These are phyloP conservation scores for Propsilocerus akamusi DNA, from an alignment of 1,140 invertebrate species.

Conservation along the genomic window DNA sequence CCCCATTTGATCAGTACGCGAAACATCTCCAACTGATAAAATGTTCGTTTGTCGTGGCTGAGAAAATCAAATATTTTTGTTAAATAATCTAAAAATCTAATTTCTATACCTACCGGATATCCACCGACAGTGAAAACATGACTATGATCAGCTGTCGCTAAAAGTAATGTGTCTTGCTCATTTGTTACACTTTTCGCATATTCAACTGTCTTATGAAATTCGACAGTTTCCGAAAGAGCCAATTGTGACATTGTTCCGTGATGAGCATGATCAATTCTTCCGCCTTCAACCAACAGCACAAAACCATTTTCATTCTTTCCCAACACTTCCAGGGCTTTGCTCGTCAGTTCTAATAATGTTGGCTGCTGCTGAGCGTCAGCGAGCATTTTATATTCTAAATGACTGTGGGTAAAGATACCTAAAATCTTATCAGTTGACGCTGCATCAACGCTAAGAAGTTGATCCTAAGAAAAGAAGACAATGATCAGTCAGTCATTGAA, in stretches of 20 bases:
- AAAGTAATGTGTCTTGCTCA: constrained; percentile 50
- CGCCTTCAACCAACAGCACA: constrained; percentile 79
- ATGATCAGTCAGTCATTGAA: no score
- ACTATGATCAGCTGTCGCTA: constrained; percentile 67
- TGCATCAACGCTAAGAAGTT: constrained; percentile 14
- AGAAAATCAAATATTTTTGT: no score
- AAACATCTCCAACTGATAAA: constrained; percentile 24
- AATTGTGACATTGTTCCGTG: constrained; percentile 59
- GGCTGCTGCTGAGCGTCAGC: constrained; percentile 33
- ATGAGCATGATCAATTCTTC: constrained; percentile 69
- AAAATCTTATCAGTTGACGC: constrained; percentile 30
- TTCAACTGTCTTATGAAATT: constrained; percentile 51
- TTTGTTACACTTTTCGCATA: constrained; percentile 45
- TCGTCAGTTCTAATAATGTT: constrained; percentile 64
- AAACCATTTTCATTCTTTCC: constrained; percentile 61
- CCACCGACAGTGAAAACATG: constrained; percentile 65
- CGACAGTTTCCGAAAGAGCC: constrained; percentile 59
- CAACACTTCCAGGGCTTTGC: constrained; percentile 59
- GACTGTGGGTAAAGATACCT: constrained; percentile 28
- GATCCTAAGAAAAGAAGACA: no score
- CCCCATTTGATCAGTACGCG: constrained; percentile 24
- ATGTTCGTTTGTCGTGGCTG: no score
- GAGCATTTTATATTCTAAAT: constrained; percentile 32
- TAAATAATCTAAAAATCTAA: no score
- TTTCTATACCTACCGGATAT: constrained; percentile 25